phyloP scores from a whole-genome alignment of 2,797 vertebrate genomes.

The Erpetoichthys calabaricus region DNA sequence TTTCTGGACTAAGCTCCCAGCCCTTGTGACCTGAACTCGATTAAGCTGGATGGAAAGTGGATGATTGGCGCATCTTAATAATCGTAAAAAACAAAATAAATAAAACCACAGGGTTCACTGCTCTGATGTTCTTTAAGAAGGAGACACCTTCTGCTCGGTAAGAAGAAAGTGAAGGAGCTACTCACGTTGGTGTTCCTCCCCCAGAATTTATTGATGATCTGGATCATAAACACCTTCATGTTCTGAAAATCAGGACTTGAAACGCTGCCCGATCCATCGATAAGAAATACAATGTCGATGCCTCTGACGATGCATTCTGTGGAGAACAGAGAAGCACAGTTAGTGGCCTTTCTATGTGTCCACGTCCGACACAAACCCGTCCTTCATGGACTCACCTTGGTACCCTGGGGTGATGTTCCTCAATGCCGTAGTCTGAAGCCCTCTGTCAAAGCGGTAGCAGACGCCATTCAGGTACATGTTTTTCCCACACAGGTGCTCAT shows the following conservation, averaged over 20 bases:
- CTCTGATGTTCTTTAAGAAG: no score
- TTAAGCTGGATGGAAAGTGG: no score
- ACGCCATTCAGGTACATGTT: conserved; percentile 1
- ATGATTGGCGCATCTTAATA: no score
- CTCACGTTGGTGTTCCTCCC: neutral
- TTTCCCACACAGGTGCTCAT: neutral
- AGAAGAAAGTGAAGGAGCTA: neutral
- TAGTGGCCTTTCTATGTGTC: neutral
- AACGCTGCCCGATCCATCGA: neutral
- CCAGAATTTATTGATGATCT: neutral
- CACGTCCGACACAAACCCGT: no score
- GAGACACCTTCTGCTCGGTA: no score
- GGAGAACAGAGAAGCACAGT: neutral
- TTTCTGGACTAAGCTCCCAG: no score
- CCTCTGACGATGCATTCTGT: neutral
- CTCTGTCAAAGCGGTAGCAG: neutral
- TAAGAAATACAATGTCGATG: neutral
- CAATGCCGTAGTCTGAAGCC: neutral
- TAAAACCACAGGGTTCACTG: no score
- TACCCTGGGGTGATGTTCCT: neutral
- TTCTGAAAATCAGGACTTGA: neutral
- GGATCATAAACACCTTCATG: neutral
- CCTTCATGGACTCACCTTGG: neutral
- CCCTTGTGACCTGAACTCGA: no score
- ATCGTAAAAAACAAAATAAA: no score